Evolutionary conservation across 1,140 invertebrate species (phyloP), one percentile per base, ranked within the genome.

Genomic region (Pseudomyrmex sp.): DNA sequence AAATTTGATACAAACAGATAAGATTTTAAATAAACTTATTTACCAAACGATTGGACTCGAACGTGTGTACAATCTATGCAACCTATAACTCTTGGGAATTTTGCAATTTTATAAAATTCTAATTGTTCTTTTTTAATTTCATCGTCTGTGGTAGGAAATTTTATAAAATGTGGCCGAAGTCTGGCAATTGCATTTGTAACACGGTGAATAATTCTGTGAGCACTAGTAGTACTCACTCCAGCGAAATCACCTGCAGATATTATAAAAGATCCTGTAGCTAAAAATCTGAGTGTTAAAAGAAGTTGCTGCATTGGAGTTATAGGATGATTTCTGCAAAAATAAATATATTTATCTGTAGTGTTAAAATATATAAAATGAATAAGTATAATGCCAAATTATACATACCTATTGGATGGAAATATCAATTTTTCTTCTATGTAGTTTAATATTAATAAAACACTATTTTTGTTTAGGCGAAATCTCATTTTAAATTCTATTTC

Each of bases 51-150:
- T 65, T 65, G 35, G 44, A 65, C 35, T 86, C 79, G 89, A 52
- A 94, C 88, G 68, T 93, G 92, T 35, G 92, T 94, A 23, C 94
- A 91, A 87, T 94, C 94, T 46, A 95, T 88, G 44, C 89, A 91
- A 62, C 93, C 94, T 46, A 93, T 74, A 54, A 94, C 93, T 69
- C 90, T 85, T 18, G 94, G 92, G 85, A 94, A 93, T 69, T 79
- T 23, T 15, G 90, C 90, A 20, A 91, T 92, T 26, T 79, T 68
- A 83, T 89, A 93, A 88, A 93, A 93, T 56, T 90, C 15, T 56
- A 73, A 35, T 80, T 68, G 65, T 50, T 68, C 18, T 5, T 50
- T 68, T 7, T 68, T 68, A 13, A 68, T 50, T 50, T 68, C 44
- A 48, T 48, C 18, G 7, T 68, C 9, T 68, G 46, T 50, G 0